These are phyloP conservation scores for Planococcus citri DNA, from an alignment of 1,140 invertebrate species.

Conservation along the genomic window DNA sequence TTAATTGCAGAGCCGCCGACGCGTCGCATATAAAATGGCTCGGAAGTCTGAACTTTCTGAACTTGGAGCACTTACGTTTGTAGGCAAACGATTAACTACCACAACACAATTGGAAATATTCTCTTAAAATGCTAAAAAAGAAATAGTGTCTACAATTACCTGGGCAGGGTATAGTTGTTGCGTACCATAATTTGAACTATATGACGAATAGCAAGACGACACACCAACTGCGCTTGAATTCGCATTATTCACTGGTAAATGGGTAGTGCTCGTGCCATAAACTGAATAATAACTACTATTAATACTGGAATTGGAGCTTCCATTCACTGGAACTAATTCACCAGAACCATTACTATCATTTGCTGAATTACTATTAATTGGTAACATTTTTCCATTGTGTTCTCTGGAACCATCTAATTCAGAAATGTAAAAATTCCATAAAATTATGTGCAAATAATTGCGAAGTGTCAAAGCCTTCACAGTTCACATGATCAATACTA, in stretches of 20 bases:
- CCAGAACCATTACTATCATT: not conserved
- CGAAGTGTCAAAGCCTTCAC: not conserved
- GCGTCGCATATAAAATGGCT: no score
- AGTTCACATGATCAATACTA: not conserved
- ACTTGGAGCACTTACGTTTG: no score
- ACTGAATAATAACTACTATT: constrained; percentile 6
- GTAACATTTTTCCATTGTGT: constrained; percentile 18
- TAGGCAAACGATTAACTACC: no score
- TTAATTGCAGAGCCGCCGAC: no score
- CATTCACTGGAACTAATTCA: constrained; percentile 7
- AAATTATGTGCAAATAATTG: no score
- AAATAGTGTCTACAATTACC: not conserved
- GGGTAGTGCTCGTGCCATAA: not conserved
- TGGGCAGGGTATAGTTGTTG: not conserved
- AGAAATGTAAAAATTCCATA: not conserved
- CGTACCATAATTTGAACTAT: not conserved
- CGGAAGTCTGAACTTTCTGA: no score
- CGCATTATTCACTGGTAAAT: constrained; percentile 10
- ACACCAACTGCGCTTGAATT: not conserved
- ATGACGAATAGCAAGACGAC: constrained; percentile 10
- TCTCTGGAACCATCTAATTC: constrained; percentile 4
- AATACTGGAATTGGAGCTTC: not conserved
- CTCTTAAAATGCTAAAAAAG: no score
- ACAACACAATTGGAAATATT: no score
- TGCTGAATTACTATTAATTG: not conserved